Conservation (phyloP, 2,888 invertebrate species). For the Tholera decimalis region DNA sequence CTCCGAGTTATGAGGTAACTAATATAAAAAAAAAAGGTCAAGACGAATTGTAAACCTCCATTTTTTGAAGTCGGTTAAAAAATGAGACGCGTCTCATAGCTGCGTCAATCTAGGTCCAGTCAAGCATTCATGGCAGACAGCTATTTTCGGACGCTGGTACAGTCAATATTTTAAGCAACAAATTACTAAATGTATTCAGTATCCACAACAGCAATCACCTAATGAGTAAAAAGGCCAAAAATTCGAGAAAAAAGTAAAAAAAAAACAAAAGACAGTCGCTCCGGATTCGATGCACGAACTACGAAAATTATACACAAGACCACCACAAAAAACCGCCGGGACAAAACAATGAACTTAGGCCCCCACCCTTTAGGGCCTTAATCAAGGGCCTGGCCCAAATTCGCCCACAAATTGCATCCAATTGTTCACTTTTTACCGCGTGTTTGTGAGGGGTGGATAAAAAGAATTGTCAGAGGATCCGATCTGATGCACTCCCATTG, state of each 20-base stretch:
- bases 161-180: not conserved
- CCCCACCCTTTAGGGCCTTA: slow-evolving; percentile 81
- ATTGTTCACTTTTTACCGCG: slow-evolving; percentile 90
- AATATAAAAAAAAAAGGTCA: no score
- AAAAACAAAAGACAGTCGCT: slow-evolving; percentile 71
- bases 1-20: no score
- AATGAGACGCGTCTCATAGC: no score
- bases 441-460: slow-evolving; percentile 80
- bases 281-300: slow-evolving; percentile 79
- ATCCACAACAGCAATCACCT: slow-evolving; percentile 8
- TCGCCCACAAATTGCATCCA: slow-evolving; percentile 91
- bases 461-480: slow-evolving; percentile 80
- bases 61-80: no score
- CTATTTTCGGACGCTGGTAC: not conserved
- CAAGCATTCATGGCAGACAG: not conserved
- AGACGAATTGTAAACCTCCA: no score
- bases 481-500: slow-evolving; percentile 82
- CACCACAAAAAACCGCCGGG: slow-evolving; percentile 79
- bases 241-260: slow-evolving; percentile 51
- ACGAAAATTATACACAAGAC: slow-evolving; percentile 78
- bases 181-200: not conserved
- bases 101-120: not conserved
- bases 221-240: slow-evolving; percentile 33
- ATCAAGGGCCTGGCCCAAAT: slow-evolving; percentile 88
- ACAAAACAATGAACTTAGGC: slow-evolving; percentile 84